Evolutionary conservation across 2,888 invertebrate species (phyloP), one percentile per base, ranked within the genome.

Genomic region (Heliconius hortense): DNA sequence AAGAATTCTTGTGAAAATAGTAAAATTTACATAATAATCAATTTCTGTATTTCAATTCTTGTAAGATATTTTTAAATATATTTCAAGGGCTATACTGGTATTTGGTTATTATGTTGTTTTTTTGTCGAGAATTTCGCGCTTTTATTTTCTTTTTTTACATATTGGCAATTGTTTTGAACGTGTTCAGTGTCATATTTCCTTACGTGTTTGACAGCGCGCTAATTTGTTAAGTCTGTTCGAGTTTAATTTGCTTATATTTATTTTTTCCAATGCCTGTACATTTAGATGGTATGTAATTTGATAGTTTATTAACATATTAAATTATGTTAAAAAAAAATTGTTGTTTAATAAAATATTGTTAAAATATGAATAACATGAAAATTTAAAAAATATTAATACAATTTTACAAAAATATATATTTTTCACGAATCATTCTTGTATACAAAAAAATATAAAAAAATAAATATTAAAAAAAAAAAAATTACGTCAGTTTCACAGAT

Each of bases 201-300:
- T 67, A 56, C 62, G 66, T 79, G 72, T 79, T 80, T 81, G 80
- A 79, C 79, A 75, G 68, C 70, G 76, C 76, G 78, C 77, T 80
- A 80, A 80, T 80, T 80, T 79, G 76, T 69, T 73, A 77, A 77
- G 74, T 81, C 75, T 77, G 74, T 78, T 76, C 74, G 69, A 78
- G 31, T 71, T 76, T 71, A 59, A 53, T 71, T 74, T 70, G 68
- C 48, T 74, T 78, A 28, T 69, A 59, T 71, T 70, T 63, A 67
- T 75, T 75, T 75, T 73, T 72, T 43, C 68, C 68, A 70, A 69
- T 69, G 15, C 13, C 15, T n/a, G 5, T 31, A 15, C 4, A n/a
- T 68, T 68, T 68, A 21, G 21, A 15, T n/a, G 53, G 53, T 31
- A 24, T 35, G 56, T n/a, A 69, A 69, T 35, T 56, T 69, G 2